Base-by-base conservation (phyloP, 2,797 vertebrate species). In the Crossoptilon crossoptilon region DNA sequence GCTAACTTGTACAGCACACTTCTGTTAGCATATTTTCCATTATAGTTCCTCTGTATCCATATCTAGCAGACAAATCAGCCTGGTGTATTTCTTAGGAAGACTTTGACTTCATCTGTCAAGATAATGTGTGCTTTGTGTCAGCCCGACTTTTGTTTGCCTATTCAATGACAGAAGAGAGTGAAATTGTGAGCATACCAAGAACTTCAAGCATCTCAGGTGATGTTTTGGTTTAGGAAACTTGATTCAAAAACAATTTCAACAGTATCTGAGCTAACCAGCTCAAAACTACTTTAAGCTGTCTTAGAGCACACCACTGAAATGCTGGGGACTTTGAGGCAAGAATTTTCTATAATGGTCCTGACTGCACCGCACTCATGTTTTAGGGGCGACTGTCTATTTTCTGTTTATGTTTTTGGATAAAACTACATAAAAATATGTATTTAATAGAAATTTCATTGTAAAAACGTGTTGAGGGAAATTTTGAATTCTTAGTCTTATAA, bases 51-150 rank as follows among this genome's bases (percentile, higher is more conserved):
- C 3, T 91, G 62, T 37, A 59, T 81, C 14, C n/a, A 16, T 87
- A 87, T 80, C 76, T 88, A 44, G 23, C 67, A 93, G 76, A 84
- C 23, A 66, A 72, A 95, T 66, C 37, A 89, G n/a, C 41, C 69
- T 83, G 75, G 33, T 69, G 23, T 74, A 43, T 69, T 84, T 95
- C 33, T 66, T 51, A 78, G 69, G 92, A 72, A 85, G 82, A 92
- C 44, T 66, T 83, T 80, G 43, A 78, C 75, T 91, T 94, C 33
- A 59, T 59, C 44, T 89, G n/a, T 74, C 72, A 69, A 74, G 82
- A 91, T 87, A 85, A 75, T 0, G 0, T 7, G 14, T 0, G 3
- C 21, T 87, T 80, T 80, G 37, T 46, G 56, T 6, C 62, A 89
- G 41, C 17, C 62, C 62, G 51, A 83, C 49, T 85, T 37, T 93